Conservation (phyloP, 2,797 vertebrate species). For the Gastrophryne carolinensis region DNA sequence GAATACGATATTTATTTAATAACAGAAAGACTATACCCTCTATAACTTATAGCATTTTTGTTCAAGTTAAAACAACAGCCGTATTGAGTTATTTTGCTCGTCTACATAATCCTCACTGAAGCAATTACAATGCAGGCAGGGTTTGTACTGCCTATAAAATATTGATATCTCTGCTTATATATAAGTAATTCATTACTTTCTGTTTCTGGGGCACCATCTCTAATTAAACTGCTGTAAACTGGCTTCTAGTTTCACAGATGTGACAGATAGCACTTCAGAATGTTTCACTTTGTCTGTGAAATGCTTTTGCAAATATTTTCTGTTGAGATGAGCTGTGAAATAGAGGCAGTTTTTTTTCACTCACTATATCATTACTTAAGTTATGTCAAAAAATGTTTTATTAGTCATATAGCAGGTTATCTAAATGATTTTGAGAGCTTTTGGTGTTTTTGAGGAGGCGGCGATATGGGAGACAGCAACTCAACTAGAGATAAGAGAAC, state of each 20-base stretch:
- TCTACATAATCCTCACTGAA: constrained; percentile 3
- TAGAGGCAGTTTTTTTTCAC: constrained; percentile 14
- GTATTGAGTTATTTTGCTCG: constrained; percentile 1
- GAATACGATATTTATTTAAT: no score
- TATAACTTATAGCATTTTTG: no score
- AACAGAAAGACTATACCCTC: no score
- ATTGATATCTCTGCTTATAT: constrained; percentile 51
- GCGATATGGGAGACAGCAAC: no score
- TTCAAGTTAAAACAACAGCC: no score
- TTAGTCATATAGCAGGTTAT: no score
- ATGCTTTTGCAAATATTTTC: constrained; percentile 42
- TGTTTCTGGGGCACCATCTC: constrained; percentile 47
- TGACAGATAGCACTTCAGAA: constrained; percentile 50
- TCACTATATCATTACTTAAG: constrained; percentile 11
- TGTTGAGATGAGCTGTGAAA: constrained; percentile 31
- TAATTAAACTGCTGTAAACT: constrained; percentile 51
- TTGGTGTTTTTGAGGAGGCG: no score
- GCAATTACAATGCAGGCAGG: constrained; percentile 31
- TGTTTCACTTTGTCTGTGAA: constrained; percentile 48
- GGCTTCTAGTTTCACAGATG: constrained; percentile 46
- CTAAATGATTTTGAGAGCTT: no score
- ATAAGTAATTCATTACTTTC: constrained; percentile 51
- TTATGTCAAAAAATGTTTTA: constrained; percentile 25
- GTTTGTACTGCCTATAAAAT: constrained; percentile 43
- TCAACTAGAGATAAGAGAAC: no score